Evolutionary conservation across 2,113 vertebrate species (phyloP), one percentile per base, ranked within the genome.

Genomic region (Heteronetta atricapilla): DNA sequence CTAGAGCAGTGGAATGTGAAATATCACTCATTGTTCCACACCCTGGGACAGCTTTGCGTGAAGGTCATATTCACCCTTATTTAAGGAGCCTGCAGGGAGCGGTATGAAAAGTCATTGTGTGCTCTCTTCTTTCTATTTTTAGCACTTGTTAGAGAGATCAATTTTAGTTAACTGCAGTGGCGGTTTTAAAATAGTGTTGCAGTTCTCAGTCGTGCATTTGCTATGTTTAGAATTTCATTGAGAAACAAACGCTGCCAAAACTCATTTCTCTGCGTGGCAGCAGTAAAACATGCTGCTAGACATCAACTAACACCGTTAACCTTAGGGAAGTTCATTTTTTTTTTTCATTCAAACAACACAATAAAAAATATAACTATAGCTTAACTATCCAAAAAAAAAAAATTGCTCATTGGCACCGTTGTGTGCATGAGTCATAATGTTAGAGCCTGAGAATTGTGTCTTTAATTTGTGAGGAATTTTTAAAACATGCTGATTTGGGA

Each of bases 131-230:
- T 91, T 91, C 97, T 98, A 98, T 98, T 98, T 98, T 98, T 98
- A 98, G 97, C 88, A 12, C 89, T 95, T 72, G 94, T 94, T 96
- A 96, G 89, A 81, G 93, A 96, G 95, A 97, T 98, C 98, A 96
- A 95, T 98, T 98, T 98, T 96, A 97, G 97, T 97, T 97, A 97
- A 97, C 97, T 97, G 97, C 97, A 95, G 97, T 21, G 66, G 85
- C 3, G n/a, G 86, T n/a, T 95, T 97, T 94, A 93, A 97, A 98
- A 97, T 88, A 94, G 96, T 48, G 56, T 84, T 97, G 70, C 64
- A 79, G 95, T 94, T 97, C 96, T 96, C 90, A 74, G 88, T 93
- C 73, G 84, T 76, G 20, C n/a, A 33, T 94, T 94, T 92, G 75
- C 97, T 97, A 92, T 95, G 96, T 95, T 98, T 97, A 97, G 97